These are phyloP conservation scores for Odontamblyopus rebecca DNA, from an alignment of 2,797 vertebrate genomes.

Conservation along the genomic window DNA sequence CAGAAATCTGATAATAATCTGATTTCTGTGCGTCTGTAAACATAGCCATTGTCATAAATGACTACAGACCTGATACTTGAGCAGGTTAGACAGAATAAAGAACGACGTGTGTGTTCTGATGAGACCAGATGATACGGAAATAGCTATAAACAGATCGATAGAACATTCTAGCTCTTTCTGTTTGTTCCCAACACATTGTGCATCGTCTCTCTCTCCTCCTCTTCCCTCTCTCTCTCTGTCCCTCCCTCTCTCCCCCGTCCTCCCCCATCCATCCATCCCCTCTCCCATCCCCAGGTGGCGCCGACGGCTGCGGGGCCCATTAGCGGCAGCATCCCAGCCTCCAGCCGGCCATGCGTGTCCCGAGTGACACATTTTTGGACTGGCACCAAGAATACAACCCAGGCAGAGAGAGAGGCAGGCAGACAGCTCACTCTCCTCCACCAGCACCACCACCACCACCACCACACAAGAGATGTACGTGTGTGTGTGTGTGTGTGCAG, in stretches of 20 bases:
- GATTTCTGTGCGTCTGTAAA: no score
- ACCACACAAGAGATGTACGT: conserved; percentile 27
- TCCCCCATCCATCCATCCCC: conserved; percentile 77
- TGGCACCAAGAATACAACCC: conserved; percentile 79
- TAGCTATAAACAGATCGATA: conserved; percentile 38
- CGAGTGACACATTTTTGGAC: conserved; percentile 85
- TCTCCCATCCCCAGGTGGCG: conserved; percentile 81
- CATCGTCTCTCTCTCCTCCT: conserved; percentile 36
- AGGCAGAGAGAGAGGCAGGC: conserved; percentile 50
- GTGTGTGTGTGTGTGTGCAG: conserved; percentile 20
- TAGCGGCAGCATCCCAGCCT: conserved; percentile 82
- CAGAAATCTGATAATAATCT: no score
- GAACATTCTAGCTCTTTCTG: conserved; percentile 38
- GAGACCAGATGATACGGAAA: conserved; percentile 22
- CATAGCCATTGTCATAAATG: no score
- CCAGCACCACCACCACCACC: conserved; percentile 45
- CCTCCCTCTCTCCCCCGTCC: conserved; percentile 46
- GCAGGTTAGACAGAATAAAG: neutral
- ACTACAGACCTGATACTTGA: neutral
- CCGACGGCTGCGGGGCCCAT: conserved; percentile 82
- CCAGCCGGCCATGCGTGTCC: conserved; percentile 84
- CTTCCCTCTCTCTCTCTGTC: conserved; percentile 30
- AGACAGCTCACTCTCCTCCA: conserved; percentile 78
- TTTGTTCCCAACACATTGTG: conserved; percentile 60
- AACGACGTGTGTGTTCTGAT: neutral